These are phyloP conservation scores for Benthosema pterotum DNA, from an alignment of 2,797 vertebrate species.

Conservation along the genomic window DNA sequence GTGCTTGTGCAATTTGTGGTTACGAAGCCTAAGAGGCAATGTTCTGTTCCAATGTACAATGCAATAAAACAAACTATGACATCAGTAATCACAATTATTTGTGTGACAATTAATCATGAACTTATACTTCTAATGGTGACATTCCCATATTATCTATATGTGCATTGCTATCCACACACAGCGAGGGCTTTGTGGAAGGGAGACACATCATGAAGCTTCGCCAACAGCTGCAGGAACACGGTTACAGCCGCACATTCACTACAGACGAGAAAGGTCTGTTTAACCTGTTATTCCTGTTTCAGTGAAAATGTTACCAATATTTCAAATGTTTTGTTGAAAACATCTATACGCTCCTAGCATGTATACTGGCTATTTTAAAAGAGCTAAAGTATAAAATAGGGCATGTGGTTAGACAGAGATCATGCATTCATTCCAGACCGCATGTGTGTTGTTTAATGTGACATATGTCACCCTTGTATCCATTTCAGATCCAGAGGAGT, in stretches of 20 bases:
- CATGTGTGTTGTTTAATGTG: not conserved
- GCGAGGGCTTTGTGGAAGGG: constrained; percentile 83
- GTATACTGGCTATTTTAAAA: not conserved
- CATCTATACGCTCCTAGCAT: not conserved
- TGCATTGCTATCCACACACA: constrained; percentile 45
- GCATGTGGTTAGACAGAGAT: constrained; percentile 5
- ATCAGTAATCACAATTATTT: no score
- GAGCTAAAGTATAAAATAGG: not conserved
- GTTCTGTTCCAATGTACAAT: no score
- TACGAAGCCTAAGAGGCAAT: no score
- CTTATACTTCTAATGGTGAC: no score
- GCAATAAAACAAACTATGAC: no score
- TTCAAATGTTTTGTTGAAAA: no score
- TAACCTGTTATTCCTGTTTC: no score
- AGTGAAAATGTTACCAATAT: no score
- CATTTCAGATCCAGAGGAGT: constrained; percentile 90
- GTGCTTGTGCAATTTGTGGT: no score
- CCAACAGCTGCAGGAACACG: constrained; percentile 83
- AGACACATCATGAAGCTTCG: constrained; percentile 87
- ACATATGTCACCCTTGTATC: constrained; percentile 13
- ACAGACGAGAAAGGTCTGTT: constrained; percentile 88
- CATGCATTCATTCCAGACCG: not conserved
- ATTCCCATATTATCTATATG: not conserved
- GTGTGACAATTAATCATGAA: no score
- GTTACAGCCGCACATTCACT: constrained; percentile 86